These are phyloP conservation scores for Dasypus novemcinctus DNA, from an alignment of 2,113 vertebrate species.

Conservation along the genomic window DNA sequence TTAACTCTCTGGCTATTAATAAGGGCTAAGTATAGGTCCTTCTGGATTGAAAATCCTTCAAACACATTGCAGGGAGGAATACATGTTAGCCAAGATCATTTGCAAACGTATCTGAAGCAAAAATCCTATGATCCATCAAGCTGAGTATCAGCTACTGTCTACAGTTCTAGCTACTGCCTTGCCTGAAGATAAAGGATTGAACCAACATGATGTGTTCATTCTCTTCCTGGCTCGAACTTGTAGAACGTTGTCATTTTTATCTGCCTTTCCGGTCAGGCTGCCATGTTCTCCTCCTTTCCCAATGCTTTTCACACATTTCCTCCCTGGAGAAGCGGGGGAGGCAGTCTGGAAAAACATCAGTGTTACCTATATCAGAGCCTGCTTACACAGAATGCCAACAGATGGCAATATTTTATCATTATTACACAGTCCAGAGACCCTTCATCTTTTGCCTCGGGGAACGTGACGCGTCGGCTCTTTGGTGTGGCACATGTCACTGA, in stretches of 20 bases:
- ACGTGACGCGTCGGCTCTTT: conserved; percentile 23
- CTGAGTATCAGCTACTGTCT: accelerated
- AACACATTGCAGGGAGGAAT: neutral
- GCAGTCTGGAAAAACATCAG: conserved; percentile 25
- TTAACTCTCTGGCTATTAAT: neutral
- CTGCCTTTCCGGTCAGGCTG: neutral
- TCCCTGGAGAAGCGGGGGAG: conserved; percentile 26
- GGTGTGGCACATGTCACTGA: conserved; percentile 56
- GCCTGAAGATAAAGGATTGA: accelerated
- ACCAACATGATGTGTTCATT: accelerated
- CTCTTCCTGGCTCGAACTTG: neutral
- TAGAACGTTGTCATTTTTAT: neutral
- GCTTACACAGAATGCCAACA: conserved; percentile 82
- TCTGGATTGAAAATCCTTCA: neutral
- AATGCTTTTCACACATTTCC: conserved; percentile 28
- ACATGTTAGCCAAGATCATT: no score
- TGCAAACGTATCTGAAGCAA: neutral
- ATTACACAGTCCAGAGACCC: conserved; percentile 34
- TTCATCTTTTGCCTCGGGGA: neutral
- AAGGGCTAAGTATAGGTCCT: neutral
- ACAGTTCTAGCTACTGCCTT: accelerated
- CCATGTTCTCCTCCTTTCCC: neutral
- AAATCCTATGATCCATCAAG: accelerated
- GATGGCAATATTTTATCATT: conserved; percentile 86
- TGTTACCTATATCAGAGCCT: neutral